phyloP scores from a whole-genome alignment of 2,888 invertebrate genomes.

The Pyrgus malvae region DNA sequence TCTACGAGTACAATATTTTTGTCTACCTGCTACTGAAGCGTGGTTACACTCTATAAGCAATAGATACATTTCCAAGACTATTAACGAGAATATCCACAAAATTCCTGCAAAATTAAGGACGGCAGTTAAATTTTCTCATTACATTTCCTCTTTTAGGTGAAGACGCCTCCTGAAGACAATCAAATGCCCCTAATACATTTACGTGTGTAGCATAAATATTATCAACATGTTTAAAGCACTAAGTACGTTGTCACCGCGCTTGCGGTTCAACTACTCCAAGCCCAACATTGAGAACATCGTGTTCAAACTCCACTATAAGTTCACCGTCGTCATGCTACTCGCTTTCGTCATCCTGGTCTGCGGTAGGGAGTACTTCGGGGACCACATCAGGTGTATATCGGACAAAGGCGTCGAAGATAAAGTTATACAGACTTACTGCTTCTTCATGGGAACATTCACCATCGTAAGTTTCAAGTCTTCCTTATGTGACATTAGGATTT shows the following conservation, averaged over 20 bases:
- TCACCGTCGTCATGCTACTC: slow-evolving; percentile 89
- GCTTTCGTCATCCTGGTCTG: slow-evolving; percentile 90
- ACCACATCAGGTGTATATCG: slow-evolving; percentile 94
- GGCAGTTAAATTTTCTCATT: no score
- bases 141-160: background rate
- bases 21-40: no score
- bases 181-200: slow-evolving; percentile 6
- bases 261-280: slow-evolving; percentile 81
- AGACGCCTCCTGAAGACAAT: background rate
- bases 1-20: no score
- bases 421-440: slow-evolving; percentile 94
- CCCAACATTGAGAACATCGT: slow-evolving; percentile 87
- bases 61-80: no score
- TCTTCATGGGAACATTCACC: slow-evolving; percentile 90
- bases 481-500: no score
- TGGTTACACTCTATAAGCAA: no score
- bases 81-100: no score
- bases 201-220: background rate
- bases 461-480: slow-evolving; percentile 86
- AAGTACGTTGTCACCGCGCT: slow-evolving; percentile 82
- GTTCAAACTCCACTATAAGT: slow-evolving; percentile 93
- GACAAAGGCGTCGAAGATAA: slow-evolving; percentile 84
- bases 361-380: slow-evolving; percentile 93
- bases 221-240: slow-evolving; percentile 82
- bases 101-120: no score